Percentiles rank a stretch among this genome's conserved stretches.
Evolutionary conservation across 1,140 invertebrate genomes (phyloP).

Genomic region (Bombus terrestris): DNA sequence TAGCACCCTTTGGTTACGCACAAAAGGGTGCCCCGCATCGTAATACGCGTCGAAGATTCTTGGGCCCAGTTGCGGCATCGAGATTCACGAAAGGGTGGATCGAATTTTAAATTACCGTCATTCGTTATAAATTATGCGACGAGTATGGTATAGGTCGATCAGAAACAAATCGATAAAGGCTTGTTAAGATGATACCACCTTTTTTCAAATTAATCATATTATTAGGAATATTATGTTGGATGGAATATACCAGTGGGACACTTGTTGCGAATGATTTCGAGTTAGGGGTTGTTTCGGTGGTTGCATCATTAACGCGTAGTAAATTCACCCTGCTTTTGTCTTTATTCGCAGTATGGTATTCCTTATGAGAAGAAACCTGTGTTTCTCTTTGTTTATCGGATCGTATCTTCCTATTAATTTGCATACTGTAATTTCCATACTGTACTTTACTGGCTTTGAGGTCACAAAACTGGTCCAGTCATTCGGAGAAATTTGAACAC

Average conservation of each 20-base stretch:
- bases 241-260: neutral
- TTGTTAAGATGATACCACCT: no score
- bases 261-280: neutral
- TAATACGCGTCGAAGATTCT: conserved; percentile 36
- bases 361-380: no score
- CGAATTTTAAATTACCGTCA: conserved; percentile 44
- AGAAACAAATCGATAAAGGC: neutral
- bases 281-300: neutral
- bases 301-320: no score
- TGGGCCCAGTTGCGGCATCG: conserved; percentile 40
- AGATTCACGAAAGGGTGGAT: conserved; percentile 45
- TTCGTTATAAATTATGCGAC: conserved; percentile 45
- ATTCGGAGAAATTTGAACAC: no score
- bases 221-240: neutral
- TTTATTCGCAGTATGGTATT: no score
- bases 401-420: no score
- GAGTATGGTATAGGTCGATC: conserved; percentile 17
- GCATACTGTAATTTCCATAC: no score
- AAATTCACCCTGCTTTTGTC: no score
- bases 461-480: no score
- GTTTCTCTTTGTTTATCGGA: no score
- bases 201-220: neutral
- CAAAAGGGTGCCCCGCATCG: conserved; percentile 36
- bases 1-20: conserved; percentile 72
- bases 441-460: no score